Percentiles rank a stretch among this genome's conserved stretches.
Evolutionary conservation across 2,888 invertebrate genomes (phyloP).

Genomic region (Poecilus cupreus): DNA sequence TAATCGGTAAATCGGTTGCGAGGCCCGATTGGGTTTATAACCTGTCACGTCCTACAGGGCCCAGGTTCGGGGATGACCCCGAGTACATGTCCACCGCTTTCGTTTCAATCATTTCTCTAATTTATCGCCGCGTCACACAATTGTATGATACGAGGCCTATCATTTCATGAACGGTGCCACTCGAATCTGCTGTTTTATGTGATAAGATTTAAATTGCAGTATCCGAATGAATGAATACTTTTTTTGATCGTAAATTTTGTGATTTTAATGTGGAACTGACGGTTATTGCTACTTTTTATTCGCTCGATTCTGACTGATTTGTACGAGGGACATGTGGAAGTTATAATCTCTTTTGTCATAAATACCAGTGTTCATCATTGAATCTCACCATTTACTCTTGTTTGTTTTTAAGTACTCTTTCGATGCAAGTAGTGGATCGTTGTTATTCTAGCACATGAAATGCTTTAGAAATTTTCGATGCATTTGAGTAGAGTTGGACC

Average conservation of each 20-base stretch:
- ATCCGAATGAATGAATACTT: conserved; percentile 12
- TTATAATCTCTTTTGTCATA: conserved; percentile 22
- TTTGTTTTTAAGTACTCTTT: background rate
- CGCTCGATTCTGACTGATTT: conserved; percentile 32
- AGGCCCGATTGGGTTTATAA: conserved; percentile 64
- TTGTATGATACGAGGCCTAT: conserved; percentile 5
- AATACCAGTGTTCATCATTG: background rate
- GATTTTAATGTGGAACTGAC: conserved; percentile 12
- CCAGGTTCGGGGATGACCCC: background rate
- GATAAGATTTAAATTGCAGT: conserved; percentile 54
- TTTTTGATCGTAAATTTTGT: conserved; percentile 39
- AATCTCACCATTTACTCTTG: background rate
- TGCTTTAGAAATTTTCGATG: conserved; percentile 29
- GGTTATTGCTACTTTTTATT: conserved; percentile 22
- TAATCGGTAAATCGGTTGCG: conserved; percentile 65
- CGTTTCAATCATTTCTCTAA: conserved; percentile 54
- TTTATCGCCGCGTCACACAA: conserved; percentile 33
- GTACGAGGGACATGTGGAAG: background rate
- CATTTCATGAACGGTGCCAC: conserved; percentile 33
- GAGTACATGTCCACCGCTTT: background rate
- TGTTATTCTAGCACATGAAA: conserved; percentile 10
- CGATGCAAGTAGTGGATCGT: background rate
- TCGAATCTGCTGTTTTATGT: conserved; percentile 22
- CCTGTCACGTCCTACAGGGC: conserved; percentile 62
- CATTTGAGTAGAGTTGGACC: conserved; percentile 9